Base-by-base conservation (phyloP, 1,140 invertebrate genomes). In the Pomacea maculata region DNA sequence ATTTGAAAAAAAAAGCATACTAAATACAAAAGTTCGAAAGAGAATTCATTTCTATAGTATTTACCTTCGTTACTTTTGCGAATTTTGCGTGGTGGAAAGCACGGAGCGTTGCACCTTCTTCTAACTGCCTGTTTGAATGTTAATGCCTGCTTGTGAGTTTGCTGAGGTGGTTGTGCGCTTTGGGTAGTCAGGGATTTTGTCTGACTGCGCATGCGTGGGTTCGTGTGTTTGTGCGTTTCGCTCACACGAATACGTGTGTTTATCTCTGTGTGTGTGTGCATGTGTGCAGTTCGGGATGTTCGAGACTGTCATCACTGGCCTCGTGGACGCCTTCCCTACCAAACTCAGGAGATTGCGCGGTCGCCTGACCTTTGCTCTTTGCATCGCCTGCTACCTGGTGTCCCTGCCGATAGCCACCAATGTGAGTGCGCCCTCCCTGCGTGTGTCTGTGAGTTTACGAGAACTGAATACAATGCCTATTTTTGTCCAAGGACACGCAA, bases 251-350 rank as follows among this genome's bases (percentile, higher is more conserved):
- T 45, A 6, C 34, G 2, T 74, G 72, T 74, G 72, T 34, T 1
- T 74, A 54, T 52, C 12, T 74, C 2, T 34, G 34, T 74, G 72
- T 74, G 72, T 74, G 34, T 74, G 72, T 74, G 15, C 3, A 7
- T 19, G 25, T 70, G 75, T 83, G 63, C 90, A 96, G 95, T 96
- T 96, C 95, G 95, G 95, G 3, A 95, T 95, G 57, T 91, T 96
- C 85, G 95, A 96, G 91, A 93, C 95, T 0, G 93, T 96, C 3
- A 94, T 95, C 75, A 93, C 94, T 9, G 94, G 95, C 7, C 81
- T 96, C 0, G 89, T 94, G 57, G 95, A 96, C 87, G 95, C 95
- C 81, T 94, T 94, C 85, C 92, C 93, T 11, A 85, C 87, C 29
- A 64, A 82, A 21, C 93, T 94, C 9, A 85, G 73, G 5, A 85